Base-by-base conservation (phyloP, 2,797 vertebrate species). In the Hafferia zeledoni region DNA sequence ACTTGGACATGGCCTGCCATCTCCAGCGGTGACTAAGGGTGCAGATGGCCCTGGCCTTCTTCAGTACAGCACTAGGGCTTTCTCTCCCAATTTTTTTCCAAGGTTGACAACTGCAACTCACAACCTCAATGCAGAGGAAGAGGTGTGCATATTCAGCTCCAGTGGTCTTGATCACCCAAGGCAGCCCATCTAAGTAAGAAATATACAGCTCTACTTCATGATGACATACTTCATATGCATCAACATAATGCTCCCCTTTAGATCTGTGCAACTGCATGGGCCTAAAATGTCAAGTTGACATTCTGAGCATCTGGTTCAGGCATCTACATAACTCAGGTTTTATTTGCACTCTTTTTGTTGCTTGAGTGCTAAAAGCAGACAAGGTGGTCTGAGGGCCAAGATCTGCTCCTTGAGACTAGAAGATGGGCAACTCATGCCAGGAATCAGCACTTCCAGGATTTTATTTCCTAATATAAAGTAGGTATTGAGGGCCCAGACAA, bases 1-100 rank as follows among this genome's bases (percentile, higher is more conserved):
- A 13, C 23, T 70, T 0, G 0, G 61, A 60, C 33, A 25, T 0
- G 11, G 59, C 27, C 3, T 1, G 8, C 27, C 55, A 37, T 7
- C 72, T 68, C 59, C 19, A 24, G 53, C 28, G 20, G 11, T 23
- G 31, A 33, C 37, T 30, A 30, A n/a, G 20, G 43, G 14, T 65
- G 56, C 60, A 46, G 33, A 56, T 7, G 15, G 28, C 59, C 43
- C 28, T 14, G 16, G n/a, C 12, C 12, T 17, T 28, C 37, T 75
- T 69, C 50, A 61, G 0, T 22, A 22, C 17, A 76, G 52, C n/a
- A 41, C 47, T 28, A 82, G 10, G 31, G 75, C 25, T n/a, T 77
- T n/a, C 64, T 78, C 44, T 27, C 41, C 25, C 30, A 7, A 8
- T 1, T 1, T 24, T 28, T 77, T 68, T 69, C 41, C 31, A 24